These are phyloP conservation scores for Euzophera pinguis DNA, from an alignment of 2,888 invertebrate species.

Conservation along the genomic window DNA sequence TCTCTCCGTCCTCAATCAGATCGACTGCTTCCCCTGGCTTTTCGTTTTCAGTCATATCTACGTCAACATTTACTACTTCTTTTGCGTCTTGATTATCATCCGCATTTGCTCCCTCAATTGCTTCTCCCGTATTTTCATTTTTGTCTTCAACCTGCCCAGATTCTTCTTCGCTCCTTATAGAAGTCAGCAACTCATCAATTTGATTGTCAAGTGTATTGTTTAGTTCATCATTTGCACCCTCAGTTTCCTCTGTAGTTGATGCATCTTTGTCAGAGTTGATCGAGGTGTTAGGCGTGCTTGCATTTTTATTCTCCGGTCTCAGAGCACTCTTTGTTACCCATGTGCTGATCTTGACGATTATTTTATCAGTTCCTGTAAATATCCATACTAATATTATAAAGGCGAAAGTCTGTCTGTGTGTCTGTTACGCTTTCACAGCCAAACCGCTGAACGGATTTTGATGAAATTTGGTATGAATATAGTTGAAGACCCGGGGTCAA, in stretches of 20 bases:
- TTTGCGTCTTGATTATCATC: constrained; percentile 10
- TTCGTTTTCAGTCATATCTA: too few relatives aligned
- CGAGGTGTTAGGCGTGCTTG: constrained; percentile 15
- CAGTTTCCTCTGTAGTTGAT: neutral
- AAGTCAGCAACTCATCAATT: constrained; percentile 46
- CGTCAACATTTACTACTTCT: neutral
- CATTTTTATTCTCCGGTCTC: neutral
- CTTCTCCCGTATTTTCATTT: neutral
- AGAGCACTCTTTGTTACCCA: neutral
- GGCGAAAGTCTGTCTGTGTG: too few relatives aligned
- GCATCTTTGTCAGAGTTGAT: neutral
- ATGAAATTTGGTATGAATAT: too few relatives aligned
- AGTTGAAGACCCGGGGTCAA: too few relatives aligned
- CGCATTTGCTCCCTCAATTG: neutral
- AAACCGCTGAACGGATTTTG: too few relatives aligned
- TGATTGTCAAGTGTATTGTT: constrained; percentile 40
- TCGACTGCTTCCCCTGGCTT: too few relatives aligned
- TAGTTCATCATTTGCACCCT: neutral
- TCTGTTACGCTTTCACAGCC: too few relatives aligned
- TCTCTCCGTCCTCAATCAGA: too few relatives aligned
- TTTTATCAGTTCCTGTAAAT: constrained; percentile 9
- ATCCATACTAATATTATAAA: neutral
- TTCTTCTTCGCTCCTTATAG: constrained; percentile 40
- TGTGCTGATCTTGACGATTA: constrained; percentile 15
- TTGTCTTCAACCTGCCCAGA: neutral